Evolutionary conservation across 2,888 invertebrate species (phyloP).

Genomic region (Opisthograptis luteolata): DNA sequence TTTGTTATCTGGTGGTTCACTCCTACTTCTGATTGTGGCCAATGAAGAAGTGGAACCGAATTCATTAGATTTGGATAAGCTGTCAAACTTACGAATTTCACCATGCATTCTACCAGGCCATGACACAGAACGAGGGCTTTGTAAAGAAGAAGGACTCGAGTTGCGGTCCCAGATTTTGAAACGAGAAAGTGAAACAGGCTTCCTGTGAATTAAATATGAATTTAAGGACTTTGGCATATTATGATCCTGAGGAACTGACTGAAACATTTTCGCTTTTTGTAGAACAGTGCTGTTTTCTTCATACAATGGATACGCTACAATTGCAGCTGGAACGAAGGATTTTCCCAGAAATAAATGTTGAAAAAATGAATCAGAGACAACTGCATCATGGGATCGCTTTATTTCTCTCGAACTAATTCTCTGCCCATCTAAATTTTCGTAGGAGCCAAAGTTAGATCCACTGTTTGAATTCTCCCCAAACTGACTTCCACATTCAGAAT

Average conservation of each 20-base stretch:
- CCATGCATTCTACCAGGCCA: slow-evolving; percentile 85
- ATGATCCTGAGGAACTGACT: slow-evolving; percentile 75
- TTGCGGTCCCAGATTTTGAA: slow-evolving; percentile 87
- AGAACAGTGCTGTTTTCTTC: slow-evolving; percentile 85
- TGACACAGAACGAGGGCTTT: slow-evolving; percentile 85
- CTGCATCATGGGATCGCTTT: slow-evolving; percentile 82
- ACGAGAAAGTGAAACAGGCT: slow-evolving; percentile 89
- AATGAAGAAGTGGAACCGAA: slow-evolving; percentile 77
- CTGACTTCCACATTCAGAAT: slow-evolving; percentile 61
- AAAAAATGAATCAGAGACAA: slow-evolving; percentile 87
- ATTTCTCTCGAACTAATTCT: slow-evolving; percentile 72
- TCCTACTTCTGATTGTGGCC: slow-evolving; percentile 84
- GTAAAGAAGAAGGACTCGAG: slow-evolving; percentile 75
- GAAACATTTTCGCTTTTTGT: slow-evolving; percentile 88
- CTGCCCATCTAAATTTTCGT: slow-evolving; percentile 52
- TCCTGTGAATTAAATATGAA: slow-evolving; percentile 87
- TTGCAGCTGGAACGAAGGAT: slow-evolving; percentile 42
- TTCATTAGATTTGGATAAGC: slow-evolving; percentile 67
- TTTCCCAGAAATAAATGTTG: slow-evolving; percentile 88
- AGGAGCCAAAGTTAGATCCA: slow-evolving; percentile 57
- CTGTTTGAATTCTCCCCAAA: slow-evolving; percentile 75
- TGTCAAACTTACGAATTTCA: slow-evolving; percentile 78
- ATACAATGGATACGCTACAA: slow-evolving; percentile 47
- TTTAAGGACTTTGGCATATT: slow-evolving; percentile 85
- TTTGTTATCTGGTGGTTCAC: slow-evolving; percentile 86